Evolutionary conservation across 1,140 invertebrate species (phyloP).

Genomic region (Drosophila mayri): DNA sequence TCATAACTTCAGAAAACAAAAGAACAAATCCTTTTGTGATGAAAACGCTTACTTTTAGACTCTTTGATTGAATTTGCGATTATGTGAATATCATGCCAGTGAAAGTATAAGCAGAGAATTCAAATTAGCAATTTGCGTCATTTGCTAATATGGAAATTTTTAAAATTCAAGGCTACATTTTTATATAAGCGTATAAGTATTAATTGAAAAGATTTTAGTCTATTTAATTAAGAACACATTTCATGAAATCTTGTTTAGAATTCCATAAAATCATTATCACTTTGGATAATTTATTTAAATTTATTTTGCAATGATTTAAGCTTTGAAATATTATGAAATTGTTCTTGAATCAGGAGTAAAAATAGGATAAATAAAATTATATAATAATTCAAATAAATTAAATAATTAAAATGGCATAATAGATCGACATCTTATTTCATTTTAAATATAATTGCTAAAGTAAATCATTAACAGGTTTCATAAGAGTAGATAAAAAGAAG

Average conservation of each 20-base stretch:
- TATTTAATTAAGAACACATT: conserved; percentile 3
- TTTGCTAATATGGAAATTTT: not conserved
- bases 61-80: not conserved
- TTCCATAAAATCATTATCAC: not conserved
- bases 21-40: not conserved
- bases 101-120: conserved; percentile 2
- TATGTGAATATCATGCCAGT: not conserved
- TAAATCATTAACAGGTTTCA: too few relatives aligned
- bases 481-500: too few relatives aligned
- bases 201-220: not conserved
- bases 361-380: too few relatives aligned
- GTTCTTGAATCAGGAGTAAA: not conserved
- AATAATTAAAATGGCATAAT: too few relatives aligned
- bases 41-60: not conserved
- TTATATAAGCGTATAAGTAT: not conserved
- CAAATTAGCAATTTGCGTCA: conserved; percentile 14
- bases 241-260: not conserved
- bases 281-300: not conserved
- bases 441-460: too few relatives aligned
- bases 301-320: not conserved
- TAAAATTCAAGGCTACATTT: conserved; percentile 1
- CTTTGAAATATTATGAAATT: not conserved
- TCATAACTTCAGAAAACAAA: not conserved
- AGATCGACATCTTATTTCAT: too few relatives aligned
- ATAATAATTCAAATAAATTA: too few relatives aligned